Conservation (phyloP, 1,140 invertebrate genomes). For the Scaptomyza pallida region DNA sequence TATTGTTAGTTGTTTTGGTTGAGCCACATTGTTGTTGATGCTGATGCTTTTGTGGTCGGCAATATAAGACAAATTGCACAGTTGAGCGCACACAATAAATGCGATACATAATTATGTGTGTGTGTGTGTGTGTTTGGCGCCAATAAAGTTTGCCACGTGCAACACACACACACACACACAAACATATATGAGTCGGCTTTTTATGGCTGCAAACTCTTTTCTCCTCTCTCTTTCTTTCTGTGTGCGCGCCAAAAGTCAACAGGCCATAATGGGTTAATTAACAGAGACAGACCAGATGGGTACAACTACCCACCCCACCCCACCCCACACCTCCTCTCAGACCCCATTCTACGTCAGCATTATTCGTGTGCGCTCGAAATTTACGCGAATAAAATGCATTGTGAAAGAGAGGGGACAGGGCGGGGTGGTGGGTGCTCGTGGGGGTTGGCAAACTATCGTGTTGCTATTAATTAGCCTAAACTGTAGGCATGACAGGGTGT, state of each 20-base stretch:
- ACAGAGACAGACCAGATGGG: constrained; percentile 22
- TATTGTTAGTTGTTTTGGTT: not conserved
- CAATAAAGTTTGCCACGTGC: not conserved
- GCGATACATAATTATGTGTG: constrained; percentile 51
- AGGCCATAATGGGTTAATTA: constrained; percentile 71
- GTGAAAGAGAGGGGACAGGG: not conserved
- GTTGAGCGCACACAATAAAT: constrained; percentile 56
- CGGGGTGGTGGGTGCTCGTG: not conserved
- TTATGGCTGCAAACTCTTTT: constrained; percentile 6
- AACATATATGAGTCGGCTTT: not conserved
- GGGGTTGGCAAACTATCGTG: constrained; percentile 17
- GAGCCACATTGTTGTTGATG: not conserved
- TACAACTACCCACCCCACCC: not conserved
- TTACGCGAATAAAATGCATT: constrained; percentile 2
- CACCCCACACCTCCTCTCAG: not conserved
- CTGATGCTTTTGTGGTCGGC: not conserved
- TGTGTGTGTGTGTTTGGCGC: constrained; percentile 27
- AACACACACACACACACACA: constrained; percentile 1
- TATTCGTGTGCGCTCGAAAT: not conserved
- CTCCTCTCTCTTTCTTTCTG: too few species aligned
- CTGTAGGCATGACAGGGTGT: constrained; percentile 11
- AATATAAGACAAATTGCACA: constrained; percentile 46
- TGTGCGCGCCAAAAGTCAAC: constrained; percentile 53
- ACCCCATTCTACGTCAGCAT: not conserved
- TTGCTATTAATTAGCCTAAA: constrained; percentile 65